Evolutionary conservation across 2,888 invertebrate species (phyloP).

Genomic region (Cenopis cana): DNA sequence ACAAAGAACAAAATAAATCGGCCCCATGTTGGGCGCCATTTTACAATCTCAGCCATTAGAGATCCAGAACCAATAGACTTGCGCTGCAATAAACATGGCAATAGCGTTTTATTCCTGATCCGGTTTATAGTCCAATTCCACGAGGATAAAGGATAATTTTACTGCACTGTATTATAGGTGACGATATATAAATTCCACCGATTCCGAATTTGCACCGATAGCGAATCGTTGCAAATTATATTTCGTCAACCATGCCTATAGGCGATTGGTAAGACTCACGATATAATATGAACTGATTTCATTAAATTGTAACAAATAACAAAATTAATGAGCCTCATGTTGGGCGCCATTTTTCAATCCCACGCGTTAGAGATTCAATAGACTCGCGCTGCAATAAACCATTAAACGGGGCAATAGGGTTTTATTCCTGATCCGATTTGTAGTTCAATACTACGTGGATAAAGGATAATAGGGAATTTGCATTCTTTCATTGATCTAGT

Average conservation of each 20-base stretch:
- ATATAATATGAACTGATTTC: too few relatives aligned
- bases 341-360: conserved; percentile 55
- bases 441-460: neutral
- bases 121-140: neutral
- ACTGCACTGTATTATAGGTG: too few relatives aligned
- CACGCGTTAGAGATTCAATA: conserved; percentile 7
- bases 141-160: neutral
- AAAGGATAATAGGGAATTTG: neutral
- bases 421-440: conserved; percentile 18
- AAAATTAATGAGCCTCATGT: conserved; percentile 47
- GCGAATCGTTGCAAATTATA: too few relatives aligned
- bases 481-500: too few relatives aligned
- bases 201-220: too few relatives aligned
- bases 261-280: too few relatives aligned
- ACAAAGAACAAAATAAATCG: neutral
- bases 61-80: conserved; percentile 7
- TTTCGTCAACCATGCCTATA: too few relatives aligned
- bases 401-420: conserved; percentile 3
- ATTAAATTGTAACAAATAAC: neutral
- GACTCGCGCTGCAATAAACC: conserved; percentile 1
- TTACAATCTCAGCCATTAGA: conserved; percentile 3
- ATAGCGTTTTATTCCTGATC: conserved; percentile 19
- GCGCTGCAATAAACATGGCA: conserved; percentile 3
- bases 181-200: too few relatives aligned
- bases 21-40: conserved; percentile 58